Evolutionary conservation across 2,797 vertebrate species (phyloP).

Genomic region (Halcyon leucocephala): DNA sequence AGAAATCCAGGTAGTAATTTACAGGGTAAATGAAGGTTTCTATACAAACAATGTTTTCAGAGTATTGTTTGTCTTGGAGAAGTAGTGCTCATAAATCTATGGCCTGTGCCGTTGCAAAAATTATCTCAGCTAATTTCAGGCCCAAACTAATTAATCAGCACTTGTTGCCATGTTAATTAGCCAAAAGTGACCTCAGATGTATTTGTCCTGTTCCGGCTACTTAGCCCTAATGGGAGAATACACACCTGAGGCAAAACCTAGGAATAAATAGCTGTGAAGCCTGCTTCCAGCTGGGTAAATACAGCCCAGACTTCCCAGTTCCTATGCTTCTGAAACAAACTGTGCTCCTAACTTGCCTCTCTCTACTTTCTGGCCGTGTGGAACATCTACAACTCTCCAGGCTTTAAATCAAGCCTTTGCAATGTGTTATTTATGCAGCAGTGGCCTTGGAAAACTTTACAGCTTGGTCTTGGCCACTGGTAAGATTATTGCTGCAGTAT

Average conservation of each 20-base stretch:
- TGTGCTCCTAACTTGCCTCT: not conserved
- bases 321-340: not conserved
- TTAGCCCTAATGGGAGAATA: conserved; percentile 41
- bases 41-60: conserved; percentile 14
- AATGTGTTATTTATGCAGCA: not conserved
- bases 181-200: conserved; percentile 52
- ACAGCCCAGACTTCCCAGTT: not conserved
- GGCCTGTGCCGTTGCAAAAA: not conserved
- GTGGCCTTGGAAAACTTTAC: conserved; percentile 15
- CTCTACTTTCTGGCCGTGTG: not conserved
- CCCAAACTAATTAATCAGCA: conserved; percentile 57
- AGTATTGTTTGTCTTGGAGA: conserved; percentile 59
- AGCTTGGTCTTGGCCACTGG: not conserved
- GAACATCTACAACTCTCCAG: not conserved
- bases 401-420: not conserved
- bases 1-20: conserved; percentile 42
- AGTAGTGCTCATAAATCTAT: not conserved
- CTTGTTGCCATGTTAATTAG: conserved; percentile 66
- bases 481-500: not conserved
- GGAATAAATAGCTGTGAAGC: conserved; percentile 13
- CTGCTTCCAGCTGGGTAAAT: conserved; percentile 66
- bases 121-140: conserved; percentile 36
- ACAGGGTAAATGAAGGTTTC: not conserved
- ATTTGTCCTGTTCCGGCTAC: conserved; percentile 32
- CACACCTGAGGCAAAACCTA: conserved; percentile 58